Base-by-base conservation (phyloP, 2,797 vertebrate genomes). In the Pantherophis alleghaniensis region DNA sequence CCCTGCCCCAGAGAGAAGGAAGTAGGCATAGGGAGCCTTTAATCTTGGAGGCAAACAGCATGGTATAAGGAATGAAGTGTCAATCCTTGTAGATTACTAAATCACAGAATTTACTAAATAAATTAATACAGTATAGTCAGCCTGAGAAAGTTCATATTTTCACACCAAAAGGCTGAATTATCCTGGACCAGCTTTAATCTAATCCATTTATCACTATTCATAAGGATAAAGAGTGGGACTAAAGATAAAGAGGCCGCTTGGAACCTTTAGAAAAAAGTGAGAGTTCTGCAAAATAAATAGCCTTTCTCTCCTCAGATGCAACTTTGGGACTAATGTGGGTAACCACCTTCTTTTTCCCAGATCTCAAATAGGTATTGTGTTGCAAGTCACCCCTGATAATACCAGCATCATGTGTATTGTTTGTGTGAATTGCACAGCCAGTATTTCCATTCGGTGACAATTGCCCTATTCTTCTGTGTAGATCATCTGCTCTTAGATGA, bases 401-500 rank as follows among this genome's bases (percentile, higher is more conserved):
- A 1, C 22, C 51, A 86, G 26, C 86, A 66, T 83, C 89, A 32
- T n/a, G 12, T 28, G 37, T n/a, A 88, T 6, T 20, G 66, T 59
- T 32, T 63, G 32, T 12, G 86, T 89, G 28, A 51, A 37, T 26
- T 55, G 90, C 22, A 47, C 69, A 92, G 55, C 87, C 87, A 86
- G 55, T 55, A 0, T 86, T 89, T 91, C 60, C 74, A 89, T 93
- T 94, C 22, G 24, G 2, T 92, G 7, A 28, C 24, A 24, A 32
- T 89, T 55, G n/a, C 28, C 51, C 89, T 53, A 42, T 28, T 87
- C 42, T 55, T 53, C 88, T 66, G 93, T 86, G 89, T 92, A 91
- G 92, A 92, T 87, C 92, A 90, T 86, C 92, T 92, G 51, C 60
- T 92, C 63, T 24, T 60, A 92, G 87, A 91, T 55, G 55, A 13